These are phyloP conservation scores for Lasioglossum zephyrum DNA, from an alignment of 2,888 invertebrate genomes.

Conservation along the genomic window DNA sequence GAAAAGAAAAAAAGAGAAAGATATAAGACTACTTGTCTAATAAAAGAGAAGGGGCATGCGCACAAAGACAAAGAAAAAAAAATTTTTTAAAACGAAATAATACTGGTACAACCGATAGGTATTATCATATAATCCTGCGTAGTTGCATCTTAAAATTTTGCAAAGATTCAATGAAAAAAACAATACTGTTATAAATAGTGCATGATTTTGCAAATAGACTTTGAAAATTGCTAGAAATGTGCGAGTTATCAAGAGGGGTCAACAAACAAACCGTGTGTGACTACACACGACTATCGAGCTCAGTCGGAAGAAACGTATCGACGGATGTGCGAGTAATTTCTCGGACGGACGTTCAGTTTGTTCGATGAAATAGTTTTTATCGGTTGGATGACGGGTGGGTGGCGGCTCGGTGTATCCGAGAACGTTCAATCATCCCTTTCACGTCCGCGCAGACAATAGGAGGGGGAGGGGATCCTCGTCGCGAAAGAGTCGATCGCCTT, in stretches of 20 bases:
- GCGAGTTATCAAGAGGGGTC: not conserved
- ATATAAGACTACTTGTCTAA: no score
- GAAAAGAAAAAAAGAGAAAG: no score
- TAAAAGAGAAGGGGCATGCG: no score
- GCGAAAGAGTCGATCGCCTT: constrained; percentile 30
- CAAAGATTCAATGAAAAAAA: no score
- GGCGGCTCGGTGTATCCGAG: not conserved
- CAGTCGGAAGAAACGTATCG: not conserved
- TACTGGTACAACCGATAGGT: no score
- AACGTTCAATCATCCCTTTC: constrained; percentile 12
- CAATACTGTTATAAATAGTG: no score
- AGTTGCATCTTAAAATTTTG: no score
- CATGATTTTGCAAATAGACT: no score
- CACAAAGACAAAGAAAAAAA: no score
- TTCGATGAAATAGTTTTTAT: not conserved
- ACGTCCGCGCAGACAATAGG: constrained; percentile 5
- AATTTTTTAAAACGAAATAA: no score
- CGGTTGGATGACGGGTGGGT: not conserved
- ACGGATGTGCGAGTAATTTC: not conserved
- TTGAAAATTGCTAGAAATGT: no score
- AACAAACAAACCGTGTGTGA: not conserved
- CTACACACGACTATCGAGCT: not conserved
- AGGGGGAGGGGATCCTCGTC: not conserved
- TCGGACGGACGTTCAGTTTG: not conserved
- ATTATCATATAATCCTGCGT: no score